Evolutionary conservation across 2,888 invertebrate genomes (phyloP), one percentile per base, ranked within the genome.

Genomic region (Nephrotoma flavescens): DNA sequence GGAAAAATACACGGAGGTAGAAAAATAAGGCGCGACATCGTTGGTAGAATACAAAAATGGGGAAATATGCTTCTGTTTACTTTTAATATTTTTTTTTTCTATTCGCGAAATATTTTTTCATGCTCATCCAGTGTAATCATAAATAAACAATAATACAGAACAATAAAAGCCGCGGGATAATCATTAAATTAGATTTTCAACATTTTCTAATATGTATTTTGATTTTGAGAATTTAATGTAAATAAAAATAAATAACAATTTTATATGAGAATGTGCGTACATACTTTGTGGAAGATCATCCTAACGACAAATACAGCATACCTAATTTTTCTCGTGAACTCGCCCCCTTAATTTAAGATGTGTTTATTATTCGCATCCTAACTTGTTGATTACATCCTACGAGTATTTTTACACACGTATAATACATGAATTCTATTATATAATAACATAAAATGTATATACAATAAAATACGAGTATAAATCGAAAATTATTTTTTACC

Each of bases 1-100:
- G 95, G 96, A 96, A 89, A 94, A 94, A 89, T 95, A 94, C 42
- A 92, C 93, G 91, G 71, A 89, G 15, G 84, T 86, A 9, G 86
- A 86, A 57, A 86, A 86, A 52, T 86, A 86, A 86, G n/a, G 15
- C 5, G 15, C 5, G 15, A 44, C 44, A 11, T 15, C 15, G n/a
- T 52, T 52, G 6, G 52, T n/a, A 52, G 19, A 71, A 71, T 31
- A 71, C 19, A 31, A 31, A 31, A 31, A 71, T 31, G 31, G 31
- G 9, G 71, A 71, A 71, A 71, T 71, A 71, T 71, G 31, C 9
- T 19, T 71, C 31, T 71, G 71, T 71, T 71, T 71, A 31, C 11
- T 71, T 71, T 71, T 71, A 71, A 71, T 71, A 31, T 44, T 71
- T 71, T 71, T 71, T 31, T 71, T 12, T 71, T 71, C 31, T 71